Evolutionary conservation across 1,140 invertebrate genomes (phyloP), one percentile per base, ranked within the genome.

Genomic region (Parapsyche elsis): DNA sequence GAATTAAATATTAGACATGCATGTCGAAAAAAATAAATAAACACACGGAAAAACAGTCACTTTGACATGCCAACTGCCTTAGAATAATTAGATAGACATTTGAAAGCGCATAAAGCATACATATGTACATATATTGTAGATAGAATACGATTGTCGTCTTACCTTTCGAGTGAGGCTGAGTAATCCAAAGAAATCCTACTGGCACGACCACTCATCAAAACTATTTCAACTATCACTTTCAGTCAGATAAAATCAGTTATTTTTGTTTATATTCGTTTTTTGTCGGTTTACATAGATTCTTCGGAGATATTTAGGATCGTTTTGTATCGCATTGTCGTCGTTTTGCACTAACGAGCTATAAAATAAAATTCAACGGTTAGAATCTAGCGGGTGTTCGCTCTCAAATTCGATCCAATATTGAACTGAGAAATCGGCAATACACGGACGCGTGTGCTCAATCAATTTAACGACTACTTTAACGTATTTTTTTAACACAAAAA

Each of bases 131-230:
- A 38, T 7, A 38, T 38, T 7, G n/a, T n/a, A 38, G 7, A 38
- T 38, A 38, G 30, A 38, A 38, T 38, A 38, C 1, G 1, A 38
- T 38, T 38, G 30, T 61, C 9, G 14, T 49, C 79, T 80, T 76
- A 80, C 79, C 79, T 80, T 64, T 76, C 73, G 7, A 64, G 21
- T 44, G 79, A 75, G n/a, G 79, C 57, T 23, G 79, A 80, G 75
- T 76, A 76, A 80, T 80, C 79, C 79, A 80, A 80, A 44, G 61
- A 80, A 74, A 80, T 74, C 57, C 79, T 73, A 38, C 30, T 38
- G n/a, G 75, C 59, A 61, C 57, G 73, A 76, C 9, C 79, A 80
- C 79, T 80, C 79, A 80, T 80, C 24, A 80, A 80, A 57, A 75
- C 45, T 61, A 61, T 61, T 61, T 19, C 57, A 19, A 21, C 21